Evolutionary conservation across 1,140 invertebrate genomes (phyloP).

Genomic region (Drosophila subpulchrella): DNA sequence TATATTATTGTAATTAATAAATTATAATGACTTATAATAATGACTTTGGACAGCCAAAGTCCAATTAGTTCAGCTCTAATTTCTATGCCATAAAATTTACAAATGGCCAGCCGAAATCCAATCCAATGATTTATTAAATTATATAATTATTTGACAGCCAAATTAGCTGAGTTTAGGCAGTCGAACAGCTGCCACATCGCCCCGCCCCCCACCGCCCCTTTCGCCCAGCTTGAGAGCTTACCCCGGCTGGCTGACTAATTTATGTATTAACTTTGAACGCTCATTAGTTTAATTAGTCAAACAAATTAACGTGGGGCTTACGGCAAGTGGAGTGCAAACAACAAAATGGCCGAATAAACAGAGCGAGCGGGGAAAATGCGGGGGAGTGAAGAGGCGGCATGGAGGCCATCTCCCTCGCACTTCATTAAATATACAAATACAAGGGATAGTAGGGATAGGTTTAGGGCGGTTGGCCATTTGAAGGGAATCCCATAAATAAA

Average conservation of each 20-base stretch:
- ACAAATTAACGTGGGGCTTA: conserved; percentile 83
- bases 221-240: conserved; percentile 4
- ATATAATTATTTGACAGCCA: conserved; percentile 34
- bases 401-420: conserved; percentile 49
- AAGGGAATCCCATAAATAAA: conserved; percentile 55
- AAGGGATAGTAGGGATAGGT: conserved; percentile 23
- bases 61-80: conserved; percentile 11
- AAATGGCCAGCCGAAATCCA: conserved; percentile 10
- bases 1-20: too few relatives aligned
- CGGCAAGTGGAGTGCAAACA: conserved; percentile 76
- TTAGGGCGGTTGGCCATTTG: conserved; percentile 22
- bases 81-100: background rate
- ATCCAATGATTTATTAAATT: conserved; percentile 32
- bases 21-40: too few relatives aligned
- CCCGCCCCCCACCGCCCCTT: background rate
- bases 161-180: conserved; percentile 34
- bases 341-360: conserved; percentile 80
- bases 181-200: background rate
- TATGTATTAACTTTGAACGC: conserved; percentile 84
- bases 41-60: background rate
- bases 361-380: conserved; percentile 14
- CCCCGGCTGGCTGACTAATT: conserved; percentile 63
- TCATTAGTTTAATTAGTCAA: conserved; percentile 85
- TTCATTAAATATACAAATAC: conserved; percentile 76
- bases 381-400: background rate